Evolutionary conservation across 1,140 invertebrate species (phyloP), one percentile per base, ranked within the genome.

Genomic region (Bombus difficillimus): DNA sequence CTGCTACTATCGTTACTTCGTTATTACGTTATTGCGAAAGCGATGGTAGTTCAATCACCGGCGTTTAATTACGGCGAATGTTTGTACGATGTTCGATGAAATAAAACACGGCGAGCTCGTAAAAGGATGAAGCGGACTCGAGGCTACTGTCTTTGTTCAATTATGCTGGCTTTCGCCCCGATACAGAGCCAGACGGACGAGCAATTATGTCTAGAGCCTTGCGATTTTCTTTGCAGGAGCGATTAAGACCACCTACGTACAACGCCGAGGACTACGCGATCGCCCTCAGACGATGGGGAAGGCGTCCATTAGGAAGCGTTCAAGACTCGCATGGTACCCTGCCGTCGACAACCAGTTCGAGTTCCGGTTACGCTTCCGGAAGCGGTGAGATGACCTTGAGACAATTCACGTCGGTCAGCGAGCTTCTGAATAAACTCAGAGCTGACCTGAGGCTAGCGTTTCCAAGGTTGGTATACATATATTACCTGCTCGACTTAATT

Each of bases 361-460:
- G 94, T 92, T 95, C 94, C 90, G 93, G 93, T 83, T 95, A 95
- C 79, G 94, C 93, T 79, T 94, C 95, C 80, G 94, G 93, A 91
- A 96, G 96, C 64, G 97, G 96, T 73, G 98, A 98, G 93, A 98
- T 98, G 98, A 97, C 97, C 32, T 95, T 98, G 57, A 96, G 97
- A 74, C 98, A 98, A 94, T 98, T 98, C 93, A 97, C 97, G 53
- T 97, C 97, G 43, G 97, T 98, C 76, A 98, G 97, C 57, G 98
- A 99, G 94, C 96, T 99, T 3, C 96, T 99, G n/a, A 97, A 97
- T 71, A 99, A 98, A 92, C 96, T 99, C 5, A 96, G 97, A 86
- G 97, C 98, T 3, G 98, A 99, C 94, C 96, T 99, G 0, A 96
- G 97, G 84, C 96, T 98, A 28, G 97, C 98, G 0, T 98, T 98